These are phyloP conservation scores for Drosophila cyrtoloma DNA, from an alignment of 2,888 invertebrate genomes.

Conservation along the genomic window DNA sequence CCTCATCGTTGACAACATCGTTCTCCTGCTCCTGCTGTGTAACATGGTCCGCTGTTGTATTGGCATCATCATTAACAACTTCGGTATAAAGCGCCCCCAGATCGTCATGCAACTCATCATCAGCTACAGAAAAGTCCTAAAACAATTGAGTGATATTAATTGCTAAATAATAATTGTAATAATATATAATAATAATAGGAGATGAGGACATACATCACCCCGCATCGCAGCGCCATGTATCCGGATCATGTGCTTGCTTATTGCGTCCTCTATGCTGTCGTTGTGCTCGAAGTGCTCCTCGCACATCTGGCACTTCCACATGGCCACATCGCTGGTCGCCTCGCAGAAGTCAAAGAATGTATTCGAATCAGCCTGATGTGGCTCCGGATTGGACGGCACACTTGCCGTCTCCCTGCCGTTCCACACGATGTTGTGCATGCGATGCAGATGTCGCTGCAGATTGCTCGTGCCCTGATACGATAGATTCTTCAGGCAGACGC, in stretches of 20 bases:
- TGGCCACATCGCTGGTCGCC: slow-evolving; percentile 18
- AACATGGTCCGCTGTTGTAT: neutral
- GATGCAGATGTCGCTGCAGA: slow-evolving; percentile 77
- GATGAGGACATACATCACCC: slow-evolving; percentile 29
- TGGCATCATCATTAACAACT: slow-evolving; percentile 14
- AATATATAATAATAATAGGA: no score
- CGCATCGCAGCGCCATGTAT: slow-evolving; percentile 50
- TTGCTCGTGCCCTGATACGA: slow-evolving; percentile 80
- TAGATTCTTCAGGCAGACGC: slow-evolving; percentile 73
- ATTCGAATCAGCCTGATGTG: slow-evolving; percentile 22
- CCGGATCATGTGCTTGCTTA: slow-evolving; percentile 46
- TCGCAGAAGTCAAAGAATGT: slow-evolving; percentile 47
- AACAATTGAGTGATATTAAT: neutral
- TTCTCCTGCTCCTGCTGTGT: slow-evolving; percentile 9
- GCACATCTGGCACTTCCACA: slow-evolving; percentile 73
- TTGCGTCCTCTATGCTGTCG: slow-evolving; percentile 40
- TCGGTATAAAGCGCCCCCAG: slow-evolving; percentile 30
- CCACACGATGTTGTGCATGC: slow-evolving; percentile 76
- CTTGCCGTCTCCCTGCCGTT: slow-evolving; percentile 8
- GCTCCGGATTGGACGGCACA: slow-evolving; percentile 7
- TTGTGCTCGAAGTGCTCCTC: slow-evolving; percentile 59
- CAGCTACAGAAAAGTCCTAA: slow-evolving; percentile 20
- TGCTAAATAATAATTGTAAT: neutral
- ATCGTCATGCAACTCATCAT: slow-evolving; percentile 22
- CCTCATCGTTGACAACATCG: slow-evolving; percentile 29